Evolutionary conservation across 2,888 invertebrate genomes (phyloP), one percentile per base, ranked within the genome.

Genomic region (Ctenicera cuprea): DNA sequence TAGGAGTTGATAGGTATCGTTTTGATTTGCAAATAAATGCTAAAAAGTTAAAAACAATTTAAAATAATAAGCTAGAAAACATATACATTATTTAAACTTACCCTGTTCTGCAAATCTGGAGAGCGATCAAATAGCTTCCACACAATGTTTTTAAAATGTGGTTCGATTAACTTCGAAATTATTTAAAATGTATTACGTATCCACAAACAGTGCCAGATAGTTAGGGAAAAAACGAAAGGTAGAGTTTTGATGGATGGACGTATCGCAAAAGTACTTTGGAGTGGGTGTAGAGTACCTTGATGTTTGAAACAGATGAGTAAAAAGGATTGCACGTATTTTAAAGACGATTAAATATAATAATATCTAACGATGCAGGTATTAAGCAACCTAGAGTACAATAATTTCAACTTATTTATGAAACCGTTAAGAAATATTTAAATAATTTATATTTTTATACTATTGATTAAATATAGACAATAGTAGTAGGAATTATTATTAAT

Each of bases 401-500:
- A 85, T 78, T 78, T 78, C 74, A 84, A 85, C 84, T 83, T 82
- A 86, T 84, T 83, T 83, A 82, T 81, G 82, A 82, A 83, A 84
- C 84, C 81, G 81, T 83, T 82, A 86, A 85, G 83, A 84, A 85
- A 85, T 82, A 80, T 82, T 79, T 82, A 86, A 86, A 85, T 83
- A 84, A 86, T 85, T 85, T 84, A 83, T 84, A 86, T 85, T 83
- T 84, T 79, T 85, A 85, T 86, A 86, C 86, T 87, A 87, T 86
- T 86, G 86, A 83, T 85, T 85, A 85, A 86, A 86, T 85, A 85
- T 84, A 87, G 86, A 87, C 86, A 87, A 86, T 87, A 87, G 85
- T 86, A 84, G 83, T 86, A 86, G 85, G 85, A 87, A 87, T 86
- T 86, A 87, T 87, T 86, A 86, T 85, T 86, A 87, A 87, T 86